phyloP scores from a whole-genome alignment of 2,113 vertebrate genomes.

The Pterocles orientalis region DNA sequence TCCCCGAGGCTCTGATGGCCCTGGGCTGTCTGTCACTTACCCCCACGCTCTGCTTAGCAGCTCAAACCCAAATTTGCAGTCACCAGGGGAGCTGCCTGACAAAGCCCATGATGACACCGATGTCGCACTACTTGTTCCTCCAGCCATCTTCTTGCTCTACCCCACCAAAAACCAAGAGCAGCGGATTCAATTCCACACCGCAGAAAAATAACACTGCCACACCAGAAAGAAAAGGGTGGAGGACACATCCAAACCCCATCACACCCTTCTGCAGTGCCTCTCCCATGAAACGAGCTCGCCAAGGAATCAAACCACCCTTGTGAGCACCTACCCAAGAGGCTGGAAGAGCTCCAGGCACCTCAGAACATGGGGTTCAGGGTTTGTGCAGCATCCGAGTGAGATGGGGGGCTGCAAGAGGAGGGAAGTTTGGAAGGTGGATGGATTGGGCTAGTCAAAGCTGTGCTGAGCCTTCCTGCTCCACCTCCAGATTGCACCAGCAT shows the following conservation, averaged over 20 bases:
- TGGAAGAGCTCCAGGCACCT: neutral
- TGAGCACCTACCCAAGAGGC: neutral
- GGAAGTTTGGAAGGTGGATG: neutral
- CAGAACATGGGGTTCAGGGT: fast-evolving
- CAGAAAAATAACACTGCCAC: neutral
- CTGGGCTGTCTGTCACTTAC: neutral
- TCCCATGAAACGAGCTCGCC: neutral
- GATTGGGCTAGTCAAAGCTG: neutral
- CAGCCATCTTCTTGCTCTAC: neutral
- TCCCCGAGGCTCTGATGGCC: neutral
- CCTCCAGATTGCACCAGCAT: neutral
- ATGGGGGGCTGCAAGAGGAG: neutral
- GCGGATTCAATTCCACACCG: fast-evolving
- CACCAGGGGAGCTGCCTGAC: neutral
- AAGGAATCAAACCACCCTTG: neutral
- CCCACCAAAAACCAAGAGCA: neutral
- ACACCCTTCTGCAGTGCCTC: neutral
- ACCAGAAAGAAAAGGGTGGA: neutral
- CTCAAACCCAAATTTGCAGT: neutral
- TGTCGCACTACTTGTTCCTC: fast-evolving
- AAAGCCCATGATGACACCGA: fast-evolving
- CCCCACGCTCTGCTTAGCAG: neutral
- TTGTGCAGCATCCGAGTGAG: neutral
- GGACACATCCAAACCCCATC: neutral
- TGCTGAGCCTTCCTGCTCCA: neutral